A percentile compares a stretch with the other conserved stretches of the same genome.
Evolutionary conservation across 2,113 vertebrate species (phyloP).

Genomic region (Labeo rohita): DNA sequence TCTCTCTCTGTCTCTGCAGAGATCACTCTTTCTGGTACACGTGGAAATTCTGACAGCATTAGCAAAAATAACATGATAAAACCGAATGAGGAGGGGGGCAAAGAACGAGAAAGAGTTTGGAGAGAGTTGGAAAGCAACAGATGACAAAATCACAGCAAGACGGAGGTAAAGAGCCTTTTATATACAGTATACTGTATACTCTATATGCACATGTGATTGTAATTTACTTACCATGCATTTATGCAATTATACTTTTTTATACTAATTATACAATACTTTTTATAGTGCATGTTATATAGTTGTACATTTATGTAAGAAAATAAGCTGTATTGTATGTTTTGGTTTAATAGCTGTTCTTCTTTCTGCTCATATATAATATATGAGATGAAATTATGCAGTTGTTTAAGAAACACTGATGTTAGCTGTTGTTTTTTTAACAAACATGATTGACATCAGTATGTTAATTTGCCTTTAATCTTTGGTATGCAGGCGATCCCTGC

Average conservation of each 20-base stretch:
- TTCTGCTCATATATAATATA: not conserved
- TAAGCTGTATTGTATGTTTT: not conserved
- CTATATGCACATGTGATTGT: too few relatives aligned
- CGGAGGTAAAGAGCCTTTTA: not conserved
- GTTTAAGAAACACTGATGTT: not conserved
- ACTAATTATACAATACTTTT: too few relatives aligned
- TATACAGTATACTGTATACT: not conserved
- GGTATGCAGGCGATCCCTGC: not conserved
- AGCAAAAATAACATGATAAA: conserved; percentile 75
- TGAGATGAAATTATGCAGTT: not conserved
- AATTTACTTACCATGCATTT: not conserved
- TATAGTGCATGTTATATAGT: not conserved
- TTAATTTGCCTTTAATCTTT: not conserved
- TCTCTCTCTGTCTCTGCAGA: conserved; percentile 63
- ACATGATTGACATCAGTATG: not conserved
- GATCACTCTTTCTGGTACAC: conserved; percentile 75
- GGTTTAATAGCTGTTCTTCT: not conserved
- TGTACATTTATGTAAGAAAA: not conserved
- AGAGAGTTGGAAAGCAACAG: conserved; percentile 81
- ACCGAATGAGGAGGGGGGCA: conserved; percentile 71
- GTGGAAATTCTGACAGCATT: conserved; percentile 81
- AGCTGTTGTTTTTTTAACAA: not conserved
- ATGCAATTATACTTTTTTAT: too few relatives aligned
- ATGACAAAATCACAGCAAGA: conserved; percentile 44
- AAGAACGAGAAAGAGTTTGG: conserved; percentile 72